Conservation (phyloP, 2,113 vertebrate species). For the Aspiorhynchus laticeps region DNA sequence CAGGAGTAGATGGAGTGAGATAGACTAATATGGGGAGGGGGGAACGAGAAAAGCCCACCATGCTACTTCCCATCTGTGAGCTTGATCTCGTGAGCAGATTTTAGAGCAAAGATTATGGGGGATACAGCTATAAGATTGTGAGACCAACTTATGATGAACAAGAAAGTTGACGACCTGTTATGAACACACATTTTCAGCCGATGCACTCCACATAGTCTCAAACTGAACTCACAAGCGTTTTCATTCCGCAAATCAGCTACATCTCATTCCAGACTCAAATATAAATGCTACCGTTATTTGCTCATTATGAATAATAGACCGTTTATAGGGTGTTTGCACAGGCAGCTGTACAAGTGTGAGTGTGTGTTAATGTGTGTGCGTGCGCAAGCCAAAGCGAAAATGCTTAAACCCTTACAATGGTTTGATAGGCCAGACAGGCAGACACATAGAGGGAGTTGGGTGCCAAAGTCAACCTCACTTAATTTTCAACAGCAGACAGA, state of each 20-base stretch:
- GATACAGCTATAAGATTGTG: slow-evolving; percentile 31
- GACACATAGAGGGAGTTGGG: slow-evolving; percentile 40
- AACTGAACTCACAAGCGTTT: slow-evolving; percentile 50
- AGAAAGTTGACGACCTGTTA: slow-evolving; percentile 55
- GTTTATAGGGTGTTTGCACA: slow-evolving; percentile 61
- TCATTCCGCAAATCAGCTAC: slow-evolving; percentile 1
- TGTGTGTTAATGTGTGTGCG: slow-evolving; percentile 8
- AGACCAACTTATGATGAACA: slow-evolving; percentile 62
- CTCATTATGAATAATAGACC: slow-evolving; percentile 56
- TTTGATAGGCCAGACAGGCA: slow-evolving; percentile 52
- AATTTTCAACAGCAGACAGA: slow-evolving; percentile 53
- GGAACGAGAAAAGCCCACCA: slow-evolving; percentile 28
- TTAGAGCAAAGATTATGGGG: slow-evolving; percentile 36
- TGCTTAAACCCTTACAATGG: slow-evolving; percentile 45
- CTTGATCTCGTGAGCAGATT: slow-evolving; percentile 17
- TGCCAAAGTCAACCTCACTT: slow-evolving; percentile 64
- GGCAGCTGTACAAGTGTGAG: slow-evolving; percentile 49
- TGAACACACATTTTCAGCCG: slow-evolving; percentile 42
- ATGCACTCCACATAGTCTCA: slow-evolving; percentile 10
- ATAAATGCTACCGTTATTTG: slow-evolving; percentile 55
- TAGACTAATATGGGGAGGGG: not conserved
- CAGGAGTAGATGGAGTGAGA: not conserved
- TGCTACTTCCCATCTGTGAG: slow-evolving; percentile 37
- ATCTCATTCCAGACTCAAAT: slow-evolving; percentile 29
- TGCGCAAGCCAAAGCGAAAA: slow-evolving; percentile 51